A percentile compares a stretch with the other conserved stretches of the same genome.
Conservation (phyloP, 2,113 vertebrate genomes). For the Oryctolagus cuniculus region DNA sequence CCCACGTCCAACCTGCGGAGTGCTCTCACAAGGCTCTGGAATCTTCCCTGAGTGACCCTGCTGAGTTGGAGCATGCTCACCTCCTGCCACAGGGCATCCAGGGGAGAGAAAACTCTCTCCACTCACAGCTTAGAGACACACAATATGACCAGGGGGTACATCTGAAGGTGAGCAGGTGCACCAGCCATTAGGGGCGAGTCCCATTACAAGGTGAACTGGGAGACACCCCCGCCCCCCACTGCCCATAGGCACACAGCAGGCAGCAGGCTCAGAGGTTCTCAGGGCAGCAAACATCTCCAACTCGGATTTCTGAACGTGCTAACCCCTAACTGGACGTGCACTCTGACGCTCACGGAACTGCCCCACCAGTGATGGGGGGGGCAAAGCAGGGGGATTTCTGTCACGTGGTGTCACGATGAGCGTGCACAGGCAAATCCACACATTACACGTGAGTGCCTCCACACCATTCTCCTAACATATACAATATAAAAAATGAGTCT, state of each 20-base stretch:
- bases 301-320: not conserved
- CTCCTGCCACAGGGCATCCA: not conserved
- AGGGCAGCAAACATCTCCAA: slow-evolving; percentile 30
- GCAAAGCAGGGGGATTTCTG: not conserved
- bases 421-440: not conserved
- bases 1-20: not conserved
- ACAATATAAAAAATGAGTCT: slow-evolving; percentile 73
- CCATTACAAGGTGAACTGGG: not conserved
- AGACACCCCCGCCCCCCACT: too few species aligned
- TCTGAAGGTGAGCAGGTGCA: not conserved
- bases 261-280: not conserved
- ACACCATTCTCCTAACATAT: slow-evolving; percentile 61
- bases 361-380: not conserved
- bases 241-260: too few species aligned
- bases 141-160: not conserved
- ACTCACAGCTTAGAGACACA: slow-evolving; percentile 6
- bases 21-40: not conserved
- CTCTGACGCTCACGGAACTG: not conserved
- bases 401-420: not conserved
- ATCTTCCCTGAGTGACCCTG: not conserved
- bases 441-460: not conserved
- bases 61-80: not conserved
- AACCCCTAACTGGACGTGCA: not conserved
- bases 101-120: not conserved
- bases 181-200: not conserved